Conservation (phyloP, 2,113 vertebrate species). For the Sigmodon hispidus region DNA sequence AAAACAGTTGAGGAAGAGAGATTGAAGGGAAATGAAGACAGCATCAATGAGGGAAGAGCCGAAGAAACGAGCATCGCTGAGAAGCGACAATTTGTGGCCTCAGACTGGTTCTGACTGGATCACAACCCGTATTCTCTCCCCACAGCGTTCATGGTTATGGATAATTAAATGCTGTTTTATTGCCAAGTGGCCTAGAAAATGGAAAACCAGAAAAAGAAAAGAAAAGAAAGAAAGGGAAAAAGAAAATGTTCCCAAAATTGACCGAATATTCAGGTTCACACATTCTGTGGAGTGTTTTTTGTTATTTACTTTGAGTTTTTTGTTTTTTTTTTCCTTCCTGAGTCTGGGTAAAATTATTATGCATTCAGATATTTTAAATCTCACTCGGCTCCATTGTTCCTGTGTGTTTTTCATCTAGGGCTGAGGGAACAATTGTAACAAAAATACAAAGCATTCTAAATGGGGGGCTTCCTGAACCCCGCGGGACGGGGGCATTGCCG, state of each 20-base stretch:
- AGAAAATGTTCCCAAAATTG: slow-evolving; percentile 79
- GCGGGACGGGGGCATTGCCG: slow-evolving; percentile 83
- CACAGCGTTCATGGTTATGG: slow-evolving; percentile 81
- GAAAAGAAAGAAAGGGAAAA: slow-evolving; percentile 73
- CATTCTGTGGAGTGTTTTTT: slow-evolving; percentile 83
- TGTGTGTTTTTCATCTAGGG: slow-evolving; percentile 86
- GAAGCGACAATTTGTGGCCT: slow-evolving; percentile 80
- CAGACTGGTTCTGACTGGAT: slow-evolving; percentile 79
- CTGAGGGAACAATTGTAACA: slow-evolving; percentile 87
- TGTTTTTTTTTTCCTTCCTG: slow-evolving; percentile 80
- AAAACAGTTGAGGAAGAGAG: slow-evolving; percentile 60
- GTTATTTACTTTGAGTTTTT: slow-evolving; percentile 86
- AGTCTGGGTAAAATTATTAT: slow-evolving; percentile 88
- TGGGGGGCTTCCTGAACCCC: slow-evolving; percentile 85
- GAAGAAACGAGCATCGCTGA: slow-evolving; percentile 61
- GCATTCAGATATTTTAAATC: slow-evolving; percentile 90
- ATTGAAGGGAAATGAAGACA: slow-evolving; percentile 63
- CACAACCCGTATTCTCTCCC: slow-evolving; percentile 79
- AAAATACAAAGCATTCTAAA: slow-evolving; percentile 88
- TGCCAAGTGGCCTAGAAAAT: slow-evolving; percentile 83
- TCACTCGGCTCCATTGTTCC: slow-evolving; percentile 89
- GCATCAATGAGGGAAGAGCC: slow-evolving; percentile 74
- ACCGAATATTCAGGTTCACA: slow-evolving; percentile 84
- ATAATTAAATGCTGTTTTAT: slow-evolving; percentile 87
- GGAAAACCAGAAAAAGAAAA: slow-evolving; percentile 80